phyloP scores from a whole-genome alignment of 92 coral and sea anemone genomes.

The Porites rus region DNA sequence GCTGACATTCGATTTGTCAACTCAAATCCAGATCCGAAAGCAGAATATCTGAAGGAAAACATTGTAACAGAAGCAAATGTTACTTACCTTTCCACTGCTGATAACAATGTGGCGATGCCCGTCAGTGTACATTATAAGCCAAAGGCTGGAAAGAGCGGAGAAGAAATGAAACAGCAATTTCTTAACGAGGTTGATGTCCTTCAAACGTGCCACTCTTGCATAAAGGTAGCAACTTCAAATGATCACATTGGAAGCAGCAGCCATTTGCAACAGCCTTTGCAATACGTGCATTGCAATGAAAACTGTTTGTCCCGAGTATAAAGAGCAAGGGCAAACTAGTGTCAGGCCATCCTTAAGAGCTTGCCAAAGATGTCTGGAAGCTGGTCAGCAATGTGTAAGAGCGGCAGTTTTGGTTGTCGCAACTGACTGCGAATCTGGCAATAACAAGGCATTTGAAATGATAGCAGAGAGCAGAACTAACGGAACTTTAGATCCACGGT shows the following conservation, averaged over 20 bases:
- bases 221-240: constrained; percentile 32
- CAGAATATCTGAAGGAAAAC: constrained; percentile 49
- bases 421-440: constrained; percentile 61
- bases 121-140: constrained; percentile 56
- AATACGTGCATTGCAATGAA: constrained; percentile 29
- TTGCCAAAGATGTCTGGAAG: constrained; percentile 42
- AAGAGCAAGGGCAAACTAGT: constrained; percentile 44
- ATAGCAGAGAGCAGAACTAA: constrained; percentile 21
- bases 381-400: constrained; percentile 45
- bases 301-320: constrained; percentile 35
- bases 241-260: constrained; percentile 37
- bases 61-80: constrained; percentile 61
- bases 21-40: constrained; percentile 49
- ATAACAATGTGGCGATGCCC: constrained; percentile 67
- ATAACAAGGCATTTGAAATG: constrained; percentile 52
- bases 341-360: constrained; percentile 33
- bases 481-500: constrained; percentile 42
- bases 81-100: constrained; percentile 46
- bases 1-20: constrained; percentile 50
- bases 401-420: constrained; percentile 43
- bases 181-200: constrained; percentile 51
- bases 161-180: constrained; percentile 65
- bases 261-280: constrained; percentile 38
- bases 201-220: constrained; percentile 56
- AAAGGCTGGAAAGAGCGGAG: constrained; percentile 63